Percentiles rank a stretch among this genome's conserved stretches.
Conservation (phyloP, 2,888 invertebrate genomes). For the Lithophane ornitopus region DNA sequence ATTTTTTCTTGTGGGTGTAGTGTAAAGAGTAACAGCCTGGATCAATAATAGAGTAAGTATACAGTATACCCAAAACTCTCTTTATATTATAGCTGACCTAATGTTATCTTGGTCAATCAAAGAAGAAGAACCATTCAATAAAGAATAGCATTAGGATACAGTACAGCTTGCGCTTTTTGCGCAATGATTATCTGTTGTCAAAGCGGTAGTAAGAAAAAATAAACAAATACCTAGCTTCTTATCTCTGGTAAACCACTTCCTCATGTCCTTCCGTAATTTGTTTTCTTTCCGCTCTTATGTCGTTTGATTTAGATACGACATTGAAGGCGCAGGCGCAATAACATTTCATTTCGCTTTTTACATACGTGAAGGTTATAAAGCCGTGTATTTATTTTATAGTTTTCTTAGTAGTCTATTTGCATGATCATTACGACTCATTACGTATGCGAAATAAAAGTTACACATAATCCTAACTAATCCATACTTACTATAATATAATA, state of each 20-base stretch:
- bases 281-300: conserved; percentile 54
- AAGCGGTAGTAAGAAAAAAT: conserved; percentile 29
- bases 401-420: conserved; percentile 19
- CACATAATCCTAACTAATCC: no score
- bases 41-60: no score
- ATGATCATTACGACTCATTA: conserved; percentile 17
- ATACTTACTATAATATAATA: no score
- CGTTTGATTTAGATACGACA: conserved; percentile 42
- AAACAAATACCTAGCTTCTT: conserved; percentile 52
- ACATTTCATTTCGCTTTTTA: conserved; percentile 38
- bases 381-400: conserved; percentile 8
- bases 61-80: not conserved
- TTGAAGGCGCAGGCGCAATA: conserved; percentile 27
- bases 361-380: conserved; percentile 33
- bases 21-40: no score
- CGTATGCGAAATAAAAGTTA: conserved; percentile 8
- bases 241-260: conserved; percentile 60
- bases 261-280: conserved; percentile 60
- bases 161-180: conserved; percentile 33
- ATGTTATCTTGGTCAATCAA: not conserved
- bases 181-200: conserved; percentile 20
- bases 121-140: conserved; percentile 1
- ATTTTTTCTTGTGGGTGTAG: not conserved
- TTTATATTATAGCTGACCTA: not conserved
- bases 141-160: conserved; percentile 15